phyloP scores from a whole-genome alignment of 2,888 invertebrate species.

The Encarsia formosa region DNA sequence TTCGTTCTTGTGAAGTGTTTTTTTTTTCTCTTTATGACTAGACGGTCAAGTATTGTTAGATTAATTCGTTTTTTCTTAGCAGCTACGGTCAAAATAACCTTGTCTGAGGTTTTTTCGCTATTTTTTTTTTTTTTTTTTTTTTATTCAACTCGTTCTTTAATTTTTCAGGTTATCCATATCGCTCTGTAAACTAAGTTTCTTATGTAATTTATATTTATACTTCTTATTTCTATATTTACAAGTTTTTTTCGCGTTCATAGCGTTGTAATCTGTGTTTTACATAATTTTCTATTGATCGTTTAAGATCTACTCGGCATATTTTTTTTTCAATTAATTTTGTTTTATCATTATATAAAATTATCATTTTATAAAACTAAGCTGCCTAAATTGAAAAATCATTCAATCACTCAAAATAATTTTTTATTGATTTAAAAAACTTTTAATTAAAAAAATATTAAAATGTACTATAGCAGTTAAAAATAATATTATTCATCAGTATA shows the following conservation, averaged over 20 bases:
- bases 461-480: too few relatives aligned
- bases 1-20: conserved; percentile 25
- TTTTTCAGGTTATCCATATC: conserved; percentile 8
- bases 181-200: conserved; percentile 20
- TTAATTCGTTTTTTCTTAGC: conserved; percentile 33
- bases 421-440: too few relatives aligned
- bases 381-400: background rate
- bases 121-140: background rate
- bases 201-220: conserved; percentile 19
- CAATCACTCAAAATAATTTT: too few relatives aligned
- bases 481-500: too few relatives aligned
- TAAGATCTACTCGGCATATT: too few relatives aligned
- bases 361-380: background rate
- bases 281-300: too few relatives aligned
- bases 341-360: background rate
- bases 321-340: background rate
- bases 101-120: conserved; percentile 8
- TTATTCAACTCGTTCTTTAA: background rate
- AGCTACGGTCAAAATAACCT: conserved; percentile 40
- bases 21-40: conserved; percentile 25
- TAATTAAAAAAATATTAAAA: too few relatives aligned
- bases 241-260: conserved; percentile 20
- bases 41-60: conserved; percentile 35
- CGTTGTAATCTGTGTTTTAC: too few relatives aligned
- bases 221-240: conserved; percentile 27